Evolutionary conservation across 2,888 invertebrate species (phyloP).

Genomic region (Pollenia amentaria): DNA sequence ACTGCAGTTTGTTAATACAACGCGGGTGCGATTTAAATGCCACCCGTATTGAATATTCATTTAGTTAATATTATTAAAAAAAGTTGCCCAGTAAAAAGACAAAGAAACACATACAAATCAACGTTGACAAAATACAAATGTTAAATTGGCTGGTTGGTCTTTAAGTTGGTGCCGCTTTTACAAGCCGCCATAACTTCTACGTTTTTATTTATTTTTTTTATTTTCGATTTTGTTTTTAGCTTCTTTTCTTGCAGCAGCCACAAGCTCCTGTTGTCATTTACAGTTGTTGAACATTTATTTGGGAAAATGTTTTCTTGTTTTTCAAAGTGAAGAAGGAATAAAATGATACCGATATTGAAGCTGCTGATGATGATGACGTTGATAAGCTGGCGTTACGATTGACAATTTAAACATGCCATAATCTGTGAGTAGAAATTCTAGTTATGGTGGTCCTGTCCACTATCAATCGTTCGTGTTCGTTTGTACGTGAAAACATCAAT

Average conservation of each 20-base stretch:
- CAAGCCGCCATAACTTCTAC: constrained; percentile 42
- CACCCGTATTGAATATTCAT: constrained; percentile 74
- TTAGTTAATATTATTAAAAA: constrained; percentile 40
- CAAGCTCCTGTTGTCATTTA: constrained; percentile 58
- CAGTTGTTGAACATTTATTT: constrained; percentile 47
- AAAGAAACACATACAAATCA: constrained; percentile 62
- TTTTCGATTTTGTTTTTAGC: neutral
- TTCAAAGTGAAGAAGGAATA: constrained; percentile 7
- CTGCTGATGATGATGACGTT: constrained; percentile 35
- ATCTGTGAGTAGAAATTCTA: constrained; percentile 40
- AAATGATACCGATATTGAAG: constrained; percentile 7
- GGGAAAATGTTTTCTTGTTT: constrained; percentile 30
- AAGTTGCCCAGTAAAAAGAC: constrained; percentile 10
- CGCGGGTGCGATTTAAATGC: constrained; percentile 74
- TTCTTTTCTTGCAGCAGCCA: constrained; percentile 22
- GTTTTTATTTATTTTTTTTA: constrained; percentile 1
- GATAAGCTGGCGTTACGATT: constrained; percentile 74
- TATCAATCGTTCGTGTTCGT: constrained; percentile 56
- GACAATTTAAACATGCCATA: constrained; percentile 72
- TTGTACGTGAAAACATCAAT: constrained; percentile 70
- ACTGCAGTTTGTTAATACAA: constrained; percentile 33
- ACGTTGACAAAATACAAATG: constrained; percentile 72
- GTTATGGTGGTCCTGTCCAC: constrained; percentile 43
- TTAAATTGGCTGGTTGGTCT: constrained; percentile 76
- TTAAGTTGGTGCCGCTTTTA: constrained; percentile 54